Conservation (phyloP, 1,140 invertebrate genomes). For the Charaxes varanes region DNA sequence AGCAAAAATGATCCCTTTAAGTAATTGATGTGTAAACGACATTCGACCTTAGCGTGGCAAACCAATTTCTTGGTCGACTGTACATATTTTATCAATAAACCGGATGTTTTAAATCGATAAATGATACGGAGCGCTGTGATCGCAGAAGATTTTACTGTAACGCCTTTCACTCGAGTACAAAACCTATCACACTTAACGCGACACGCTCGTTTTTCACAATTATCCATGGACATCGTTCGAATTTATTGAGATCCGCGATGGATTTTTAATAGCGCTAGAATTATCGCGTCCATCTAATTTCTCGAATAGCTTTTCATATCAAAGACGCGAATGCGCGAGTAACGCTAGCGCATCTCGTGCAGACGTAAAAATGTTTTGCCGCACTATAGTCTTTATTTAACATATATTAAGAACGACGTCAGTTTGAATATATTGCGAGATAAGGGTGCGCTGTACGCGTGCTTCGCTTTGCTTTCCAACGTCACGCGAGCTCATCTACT, state of each 20-base stretch:
- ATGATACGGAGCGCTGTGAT: too few relatives aligned
- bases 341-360: too few relatives aligned
- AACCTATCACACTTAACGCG: slow-evolving; percentile 20
- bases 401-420: slow-evolving; percentile 1
- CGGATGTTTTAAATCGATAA: too few relatives aligned
- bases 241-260: slow-evolving; percentile 34
- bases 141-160: slow-evolving; percentile 5
- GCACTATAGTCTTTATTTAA: slow-evolving; percentile 12
- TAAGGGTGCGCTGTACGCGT: slow-evolving; percentile 12
- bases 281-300: slow-evolving; percentile 50
- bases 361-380: not conserved
- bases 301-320: slow-evolving; percentile 26
- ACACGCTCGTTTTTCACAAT: slow-evolving; percentile 22
- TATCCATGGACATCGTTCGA: slow-evolving; percentile 29
- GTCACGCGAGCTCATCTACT: slow-evolving; percentile 36
- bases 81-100: too few relatives aligned
- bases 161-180: slow-evolving; percentile 14
- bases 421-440: slow-evolving; percentile 4
- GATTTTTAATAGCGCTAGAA: slow-evolving; percentile 40
- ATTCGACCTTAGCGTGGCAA: too few relatives aligned
- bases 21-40: too few relatives aligned
- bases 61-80: too few relatives aligned
- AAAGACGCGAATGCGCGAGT: slow-evolving; percentile 3
- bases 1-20: too few relatives aligned
- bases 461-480: slow-evolving; percentile 29